Conservation (phyloP, 2,888 invertebrate genomes). For the Eupithecia dodoneata region DNA sequence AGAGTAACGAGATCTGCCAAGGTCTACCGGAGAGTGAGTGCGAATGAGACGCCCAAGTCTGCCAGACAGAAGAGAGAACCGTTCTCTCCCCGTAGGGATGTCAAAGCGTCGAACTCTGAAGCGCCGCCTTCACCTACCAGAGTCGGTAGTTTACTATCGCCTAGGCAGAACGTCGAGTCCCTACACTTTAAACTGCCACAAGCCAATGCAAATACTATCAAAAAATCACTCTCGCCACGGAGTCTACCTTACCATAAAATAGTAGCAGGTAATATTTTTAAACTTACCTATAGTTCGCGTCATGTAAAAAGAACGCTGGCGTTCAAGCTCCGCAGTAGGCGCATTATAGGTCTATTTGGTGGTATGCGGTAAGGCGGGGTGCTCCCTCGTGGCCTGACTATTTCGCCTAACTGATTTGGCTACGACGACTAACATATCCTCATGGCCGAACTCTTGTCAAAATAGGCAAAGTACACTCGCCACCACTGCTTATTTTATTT, state of each 20-base stretch:
- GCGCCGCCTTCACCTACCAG: slow-evolving; percentile 52
- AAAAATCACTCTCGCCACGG: slow-evolving; percentile 51
- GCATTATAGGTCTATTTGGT: too few species aligned
- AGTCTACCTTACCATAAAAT: slow-evolving; percentile 73
- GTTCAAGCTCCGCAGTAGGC: too few species aligned
- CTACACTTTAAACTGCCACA: slow-evolving; percentile 63
- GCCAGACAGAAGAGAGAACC: slow-evolving; percentile 48
- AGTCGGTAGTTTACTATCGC: slow-evolving; percentile 56
- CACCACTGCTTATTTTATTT: too few species aligned
- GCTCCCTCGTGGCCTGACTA: too few species aligned
- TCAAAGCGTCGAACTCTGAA: slow-evolving; percentile 57
- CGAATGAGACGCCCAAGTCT: slow-evolving; percentile 55
- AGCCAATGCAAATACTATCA: slow-evolving; percentile 60
- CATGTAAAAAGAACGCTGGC: too few species aligned
- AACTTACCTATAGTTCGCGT: background rate
- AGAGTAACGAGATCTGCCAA: slow-evolving; percentile 51
- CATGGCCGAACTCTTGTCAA: too few species aligned
- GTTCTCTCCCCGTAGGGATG: slow-evolving; percentile 50
- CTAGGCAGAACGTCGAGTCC: slow-evolving; percentile 62
- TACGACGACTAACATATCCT: too few species aligned
- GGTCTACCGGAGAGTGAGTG: slow-evolving; percentile 48
- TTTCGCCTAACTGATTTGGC: too few species aligned
- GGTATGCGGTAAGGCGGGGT: too few species aligned
- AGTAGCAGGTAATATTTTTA: slow-evolving; percentile 64
- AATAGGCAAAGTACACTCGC: too few species aligned